Evolutionary conservation across 2,888 invertebrate species (phyloP), one percentile per base, ranked within the genome.

Genomic region (Pecten maximus): DNA sequence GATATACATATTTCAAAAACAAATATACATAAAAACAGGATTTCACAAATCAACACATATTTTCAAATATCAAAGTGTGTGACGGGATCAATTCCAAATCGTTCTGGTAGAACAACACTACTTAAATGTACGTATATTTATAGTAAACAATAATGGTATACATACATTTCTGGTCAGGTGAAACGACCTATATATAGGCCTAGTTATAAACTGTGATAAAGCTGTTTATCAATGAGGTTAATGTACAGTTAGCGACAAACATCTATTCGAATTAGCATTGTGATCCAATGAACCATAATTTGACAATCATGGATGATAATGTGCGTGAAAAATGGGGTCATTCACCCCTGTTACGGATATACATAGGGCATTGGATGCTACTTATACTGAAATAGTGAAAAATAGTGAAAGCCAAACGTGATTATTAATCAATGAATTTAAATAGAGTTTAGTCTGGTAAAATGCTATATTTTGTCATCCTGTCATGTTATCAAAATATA

Each of bases 41-140:
- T 35, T 74, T 74, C 74, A 74, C 74, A 74, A 74, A 74, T 74
- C 74, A 74, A 28, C 74, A 74, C 74, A 74, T 74, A 28, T 74
- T 6, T 1, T 28, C 28, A 74, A 28, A 74, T 74, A 28, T 74
- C 8, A 35, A 0, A 3, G 74, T 35, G 35, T 74, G 74, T 74
- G 74, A 35, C 28, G 16, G 35, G 12, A 23, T 28, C 8, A 28
- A 74, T 28, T 35, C 74, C 35, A 74, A 35, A 15, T 35, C 35
- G 28, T 28, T 35, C 19, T 54, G 54, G n/a, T 3, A 23, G 54
- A 19, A 3, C 23, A n/a, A 74, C 74, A 35, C 74, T 74, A 54
- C 19, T 16, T 54, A 35, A 2, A 28, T 35, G 35, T 74, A 74
- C 74, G 35, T 28, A 8, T 54, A 74, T 28, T n/a, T 35, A 28